Conservation (phyloP, 92 coral and sea anemone species). For the Blastomussa wellsi region DNA sequence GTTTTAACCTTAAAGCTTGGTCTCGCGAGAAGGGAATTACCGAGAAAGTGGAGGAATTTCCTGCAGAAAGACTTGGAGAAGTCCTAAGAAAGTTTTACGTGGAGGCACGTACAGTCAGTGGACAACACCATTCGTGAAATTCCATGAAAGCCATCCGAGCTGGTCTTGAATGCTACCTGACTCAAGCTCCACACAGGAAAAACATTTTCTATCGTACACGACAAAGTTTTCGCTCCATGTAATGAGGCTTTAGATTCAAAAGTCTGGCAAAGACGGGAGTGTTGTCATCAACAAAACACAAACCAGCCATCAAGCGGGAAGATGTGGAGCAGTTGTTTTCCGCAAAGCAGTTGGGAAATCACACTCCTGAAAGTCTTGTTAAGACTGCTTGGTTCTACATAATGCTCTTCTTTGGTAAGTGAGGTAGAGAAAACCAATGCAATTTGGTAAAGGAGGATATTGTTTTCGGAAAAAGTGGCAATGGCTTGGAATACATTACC, state of each 20-base stretch:
- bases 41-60: not conserved
- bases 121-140: conserved; percentile 26
- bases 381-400: conserved; percentile 58
- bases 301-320: conserved; percentile 27
- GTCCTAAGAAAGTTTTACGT: conserved; percentile 40
- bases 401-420: conserved; percentile 48
- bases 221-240: not conserved
- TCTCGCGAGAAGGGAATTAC: not conserved
- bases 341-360: conserved; percentile 18
- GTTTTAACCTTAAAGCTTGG: conserved; percentile 10
- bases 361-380: conserved; percentile 18
- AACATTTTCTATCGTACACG: conserved; percentile 24
- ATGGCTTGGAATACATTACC: not conserved
- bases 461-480: not conserved
- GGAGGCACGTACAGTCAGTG: conserved; percentile 38
- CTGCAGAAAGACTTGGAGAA: conserved; percentile 12
- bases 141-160: conserved; percentile 47
- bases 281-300: conserved; percentile 41
- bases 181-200: conserved; percentile 34
- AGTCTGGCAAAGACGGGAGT: conserved; percentile 34
- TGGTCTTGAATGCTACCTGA: conserved; percentile 39
- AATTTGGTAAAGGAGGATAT: conserved; percentile 4
- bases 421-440: conserved; percentile 63
- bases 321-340: conserved; percentile 35
- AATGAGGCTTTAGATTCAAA: conserved; percentile 40